Percentiles rank a stretch among this genome's conserved stretches.
These are phyloP conservation scores for Halyomorpha halys DNA, from an alignment of 1,140 invertebrate genomes.

Conservation along the genomic window DNA sequence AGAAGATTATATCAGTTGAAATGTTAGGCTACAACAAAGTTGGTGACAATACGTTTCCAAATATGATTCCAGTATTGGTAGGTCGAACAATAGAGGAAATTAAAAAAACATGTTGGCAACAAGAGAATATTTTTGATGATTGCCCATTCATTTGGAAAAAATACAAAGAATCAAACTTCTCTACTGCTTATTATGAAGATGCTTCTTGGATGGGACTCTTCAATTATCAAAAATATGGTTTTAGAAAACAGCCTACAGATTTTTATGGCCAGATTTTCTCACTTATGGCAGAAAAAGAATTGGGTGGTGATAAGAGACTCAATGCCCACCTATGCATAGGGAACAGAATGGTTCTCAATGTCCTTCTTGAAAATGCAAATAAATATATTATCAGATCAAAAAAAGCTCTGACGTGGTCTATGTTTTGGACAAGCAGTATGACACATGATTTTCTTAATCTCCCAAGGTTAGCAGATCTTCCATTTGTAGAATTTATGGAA, in stretches of 20 bases:
- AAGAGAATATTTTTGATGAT: conserved; percentile 44
- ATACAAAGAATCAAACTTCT: conserved; percentile 41
- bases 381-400: conserved; percentile 30
- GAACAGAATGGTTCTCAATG: conserved; percentile 34
- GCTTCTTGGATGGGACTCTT: conserved; percentile 45
- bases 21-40: conserved; percentile 39
- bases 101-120: conserved; percentile 31
- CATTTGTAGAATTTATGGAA: conserved; percentile 35
- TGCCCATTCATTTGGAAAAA: conserved; percentile 48
- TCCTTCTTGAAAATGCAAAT: conserved; percentile 31
- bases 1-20: conserved; percentile 35
- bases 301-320: conserved; percentile 39
- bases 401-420: conserved; percentile 36
- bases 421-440: conserved; percentile 43
- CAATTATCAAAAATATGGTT: conserved; percentile 46
- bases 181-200: conserved; percentile 47
- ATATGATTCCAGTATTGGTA: conserved; percentile 37
- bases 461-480: conserved; percentile 37
- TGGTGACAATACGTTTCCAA: conserved; percentile 40
- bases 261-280: conserved; percentile 47
- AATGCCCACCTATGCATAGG: conserved; percentile 46
- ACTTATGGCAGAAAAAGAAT: conserved; percentile 36
- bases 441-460: conserved; percentile 43
- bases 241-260: conserved; percentile 44
- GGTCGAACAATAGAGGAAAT: conserved; percentile 39